Evolutionary conservation across 2,888 invertebrate genomes (phyloP).

Genomic region (Scrobipalpa costella): DNA sequence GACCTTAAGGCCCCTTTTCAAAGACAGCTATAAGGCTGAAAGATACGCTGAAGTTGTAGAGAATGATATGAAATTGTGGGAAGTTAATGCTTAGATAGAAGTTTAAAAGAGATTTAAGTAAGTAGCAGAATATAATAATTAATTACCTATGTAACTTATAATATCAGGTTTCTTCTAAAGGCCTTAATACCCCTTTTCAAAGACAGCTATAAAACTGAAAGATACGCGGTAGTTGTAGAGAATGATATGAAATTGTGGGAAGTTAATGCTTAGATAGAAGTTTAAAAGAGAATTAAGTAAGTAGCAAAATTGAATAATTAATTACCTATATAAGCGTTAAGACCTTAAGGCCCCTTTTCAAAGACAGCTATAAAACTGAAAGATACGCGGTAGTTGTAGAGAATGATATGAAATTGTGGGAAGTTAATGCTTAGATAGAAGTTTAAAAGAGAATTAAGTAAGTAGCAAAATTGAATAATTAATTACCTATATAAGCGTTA

Average conservation of each 20-base stretch:
- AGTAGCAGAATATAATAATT: no score
- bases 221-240: constrained; percentile 92
- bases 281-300: background rate
- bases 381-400: constrained; percentile 93
- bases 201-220: constrained; percentile 84
- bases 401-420: constrained; percentile 93
- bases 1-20: constrained; percentile 87
- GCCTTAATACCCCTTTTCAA: constrained; percentile 88
- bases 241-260: constrained; percentile 94
- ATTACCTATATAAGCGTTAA: no score
- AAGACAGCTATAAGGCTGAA: constrained; percentile 83
- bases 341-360: constrained; percentile 87
- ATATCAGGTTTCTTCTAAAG: no score
- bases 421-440: constrained; percentile 62
- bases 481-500: no score
- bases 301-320: no score
- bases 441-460: background rate
- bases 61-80: constrained; percentile 93
- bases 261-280: constrained; percentile 48
- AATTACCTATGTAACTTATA: no score
- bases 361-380: constrained; percentile 83
- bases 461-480: no score
- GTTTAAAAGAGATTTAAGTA: background rate
- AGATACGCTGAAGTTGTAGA: constrained; percentile 93
- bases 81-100: constrained; percentile 62